Evolutionary conservation across 1,140 invertebrate species (phyloP), one percentile per base, ranked within the genome.

Genomic region (Pogonomyrmex californicus): DNA sequence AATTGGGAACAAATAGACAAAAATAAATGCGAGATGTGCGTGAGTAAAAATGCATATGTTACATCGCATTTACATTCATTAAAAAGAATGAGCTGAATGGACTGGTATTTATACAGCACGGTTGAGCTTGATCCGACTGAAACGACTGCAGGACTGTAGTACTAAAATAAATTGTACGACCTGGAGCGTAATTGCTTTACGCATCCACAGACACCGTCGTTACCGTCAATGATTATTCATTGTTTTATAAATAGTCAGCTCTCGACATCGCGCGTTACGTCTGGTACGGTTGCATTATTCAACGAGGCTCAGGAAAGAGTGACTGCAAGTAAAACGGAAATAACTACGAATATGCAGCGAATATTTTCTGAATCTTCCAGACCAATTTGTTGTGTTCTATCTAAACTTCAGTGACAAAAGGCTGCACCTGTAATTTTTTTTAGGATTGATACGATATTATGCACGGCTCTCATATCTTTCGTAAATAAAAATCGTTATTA

Each of bases 151-250:
- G 75, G 23, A 68, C 58, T 23, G 58, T 47, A 81, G 78, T 54
- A 58, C 68, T 86, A 65, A 73, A 87, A 87, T 70, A 87, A 87
- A 87, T 85, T 85, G 68, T 62, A 85, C 86, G 82, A 68, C 58
- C 70, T 41, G 41, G 38, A 65, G 70, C 70, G 86, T 87, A 87
- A 85, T 85, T 87, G 86, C 86, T 87, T 87, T 87, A 87, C 81
- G 81, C 86, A 65, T 36, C 63, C 63, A 78, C 70, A 77, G 70
- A 85, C 86, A 73, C 85, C n/a, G 68, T 85, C 86, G 86, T 87
- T 85, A 87, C 71, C 51, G 81, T 85, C 82, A 73, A 87, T 87
- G 86, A 87, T 87, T 87, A 87, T 87, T 87, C 86, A 87, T 87
- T 87, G 86, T 87, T 86, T 87, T 87, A 86, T 87, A 87, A 87